Conservation (phyloP, 2,888 invertebrate genomes). For the Apodemia mormo region DNA sequence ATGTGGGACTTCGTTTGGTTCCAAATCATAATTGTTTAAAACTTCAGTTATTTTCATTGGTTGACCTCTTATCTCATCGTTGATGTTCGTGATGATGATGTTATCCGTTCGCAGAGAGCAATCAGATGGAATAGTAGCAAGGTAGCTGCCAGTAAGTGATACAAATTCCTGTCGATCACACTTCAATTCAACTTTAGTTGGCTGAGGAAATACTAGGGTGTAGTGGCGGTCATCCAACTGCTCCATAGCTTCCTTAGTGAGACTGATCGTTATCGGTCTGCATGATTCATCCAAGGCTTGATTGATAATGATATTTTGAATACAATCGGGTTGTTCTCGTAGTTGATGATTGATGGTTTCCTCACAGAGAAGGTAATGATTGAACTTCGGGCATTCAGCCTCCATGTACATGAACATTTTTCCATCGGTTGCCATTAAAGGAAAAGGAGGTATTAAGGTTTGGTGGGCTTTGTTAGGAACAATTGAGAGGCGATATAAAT, state of each 20-base stretch:
- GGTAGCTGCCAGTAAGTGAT: not conserved
- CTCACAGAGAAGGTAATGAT: no score
- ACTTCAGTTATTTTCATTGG: no score
- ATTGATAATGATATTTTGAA: not conserved
- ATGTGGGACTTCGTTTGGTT: no score
- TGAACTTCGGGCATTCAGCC: no score
- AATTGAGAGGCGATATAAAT: no score
- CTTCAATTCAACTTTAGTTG: slow-evolving; percentile 29
- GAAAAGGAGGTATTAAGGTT: slow-evolving; percentile 24
- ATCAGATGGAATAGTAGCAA: slow-evolving; percentile 6
- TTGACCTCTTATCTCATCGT: no score
- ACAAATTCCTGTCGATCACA: slow-evolving; percentile 3
- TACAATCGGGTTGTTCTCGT: no score
- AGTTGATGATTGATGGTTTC: no score
- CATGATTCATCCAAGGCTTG: no score
- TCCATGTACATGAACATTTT: slow-evolving; percentile 22
- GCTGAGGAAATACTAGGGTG: slow-evolving; percentile 16
- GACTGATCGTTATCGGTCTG: not conserved
- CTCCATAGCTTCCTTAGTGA: slow-evolving; percentile 26
- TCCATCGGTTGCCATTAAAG: slow-evolving; percentile 26
- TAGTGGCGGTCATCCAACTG: slow-evolving; percentile 29
- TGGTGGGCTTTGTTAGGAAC: slow-evolving; percentile 23
- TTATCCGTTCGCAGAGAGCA: not conserved
- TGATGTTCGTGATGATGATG: no score
- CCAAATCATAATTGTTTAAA: no score